Percentiles rank a stretch among this genome's conserved stretches.
Evolutionary conservation across 1,140 invertebrate species (phyloP).

Genomic region (Caerostris extrusa): DNA sequence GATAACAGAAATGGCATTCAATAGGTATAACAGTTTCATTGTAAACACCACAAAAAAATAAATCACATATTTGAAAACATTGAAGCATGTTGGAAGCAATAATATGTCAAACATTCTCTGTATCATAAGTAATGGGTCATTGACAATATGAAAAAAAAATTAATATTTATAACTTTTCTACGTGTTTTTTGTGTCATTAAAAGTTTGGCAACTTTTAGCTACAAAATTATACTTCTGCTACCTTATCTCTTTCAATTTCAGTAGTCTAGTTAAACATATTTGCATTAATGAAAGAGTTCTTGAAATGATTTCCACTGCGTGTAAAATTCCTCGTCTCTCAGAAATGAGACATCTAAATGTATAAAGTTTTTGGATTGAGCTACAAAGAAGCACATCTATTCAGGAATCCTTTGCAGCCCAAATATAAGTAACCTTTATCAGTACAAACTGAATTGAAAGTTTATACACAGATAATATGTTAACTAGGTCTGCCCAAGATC

Average conservation of each 20-base stretch:
- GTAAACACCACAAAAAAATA: no score
- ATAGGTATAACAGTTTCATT: no score
- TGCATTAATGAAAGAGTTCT: not conserved
- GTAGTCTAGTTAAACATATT: not conserved
- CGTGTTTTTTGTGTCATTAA: not conserved
- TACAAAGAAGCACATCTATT: not conserved
- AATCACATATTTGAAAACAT: no score
- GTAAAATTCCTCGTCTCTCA: not conserved
- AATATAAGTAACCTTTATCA: conserved; percentile 53
- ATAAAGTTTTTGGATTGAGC: not conserved
- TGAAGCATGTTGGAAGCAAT: no score
- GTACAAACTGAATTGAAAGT: conserved; percentile 60
- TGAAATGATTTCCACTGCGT: not conserved
- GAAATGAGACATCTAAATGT: not conserved
- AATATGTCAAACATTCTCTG: no score
- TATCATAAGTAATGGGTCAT: no score
- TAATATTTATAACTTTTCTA: no score
- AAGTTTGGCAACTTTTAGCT: not conserved
- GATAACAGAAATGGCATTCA: no score
- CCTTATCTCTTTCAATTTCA: not conserved
- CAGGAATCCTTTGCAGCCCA: conserved; percentile 47
- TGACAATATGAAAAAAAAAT: no score
- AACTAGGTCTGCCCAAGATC: not conserved
- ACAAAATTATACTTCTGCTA: conserved; percentile 9
- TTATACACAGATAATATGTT: conserved; percentile 42